Percentiles rank a stretch among this genome's conserved stretches.
Conservation (phyloP, 2,797 vertebrate genomes). For the Lemur catta region DNA sequence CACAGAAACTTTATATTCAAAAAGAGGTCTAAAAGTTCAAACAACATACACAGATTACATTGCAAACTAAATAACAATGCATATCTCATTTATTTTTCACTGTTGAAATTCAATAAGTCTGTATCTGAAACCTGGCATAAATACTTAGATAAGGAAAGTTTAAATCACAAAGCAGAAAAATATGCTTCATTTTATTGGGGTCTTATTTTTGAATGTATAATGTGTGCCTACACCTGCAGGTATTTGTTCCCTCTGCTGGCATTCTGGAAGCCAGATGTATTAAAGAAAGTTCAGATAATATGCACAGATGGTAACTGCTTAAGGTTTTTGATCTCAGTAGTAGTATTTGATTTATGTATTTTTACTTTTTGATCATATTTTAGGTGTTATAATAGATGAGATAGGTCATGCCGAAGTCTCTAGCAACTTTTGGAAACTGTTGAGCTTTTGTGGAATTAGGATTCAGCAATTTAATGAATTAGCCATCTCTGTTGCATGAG, state of each 20-base stretch:
- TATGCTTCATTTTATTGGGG: background rate
- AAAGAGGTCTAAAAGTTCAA: slow-evolving; percentile 57
- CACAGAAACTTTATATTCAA: slow-evolving; percentile 55
- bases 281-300: background rate
- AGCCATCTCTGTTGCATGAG: background rate
- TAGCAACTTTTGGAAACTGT: background rate
- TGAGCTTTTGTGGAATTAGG: background rate
- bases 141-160: background rate
- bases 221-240: background rate
- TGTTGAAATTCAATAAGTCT: slow-evolving; percentile 51
- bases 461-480: background rate
- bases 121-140: slow-evolving; percentile 32
- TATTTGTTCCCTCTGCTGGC: background rate
- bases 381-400: background rate
- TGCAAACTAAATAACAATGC: slow-evolving; percentile 48
- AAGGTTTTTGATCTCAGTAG: background rate
- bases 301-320: background rate
- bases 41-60: background rate
- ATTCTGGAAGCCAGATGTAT: background rate
- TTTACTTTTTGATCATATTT: background rate
- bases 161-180: slow-evolving; percentile 31
- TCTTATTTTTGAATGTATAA: background rate
- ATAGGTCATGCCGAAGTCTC: background rate
- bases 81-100: slow-evolving; percentile 59
- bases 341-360: background rate